Conservation (phyloP, 2,113 vertebrate species). For the Pterocles burchelli region DNA sequence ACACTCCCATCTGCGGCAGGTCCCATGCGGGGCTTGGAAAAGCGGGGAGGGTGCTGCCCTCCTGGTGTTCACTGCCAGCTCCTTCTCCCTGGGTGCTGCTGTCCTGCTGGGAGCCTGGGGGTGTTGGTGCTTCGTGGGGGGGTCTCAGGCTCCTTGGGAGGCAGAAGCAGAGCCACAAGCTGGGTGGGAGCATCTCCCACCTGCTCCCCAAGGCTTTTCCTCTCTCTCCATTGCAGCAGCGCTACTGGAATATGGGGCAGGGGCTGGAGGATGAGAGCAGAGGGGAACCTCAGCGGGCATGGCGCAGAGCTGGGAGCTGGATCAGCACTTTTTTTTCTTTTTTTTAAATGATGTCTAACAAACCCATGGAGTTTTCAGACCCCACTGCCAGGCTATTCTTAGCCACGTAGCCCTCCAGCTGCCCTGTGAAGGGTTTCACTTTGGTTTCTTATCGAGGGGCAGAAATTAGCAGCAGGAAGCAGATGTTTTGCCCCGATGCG, state of each 20-base stretch:
- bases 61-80: not conserved
- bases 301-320: not conserved
- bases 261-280: not conserved
- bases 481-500: conserved; percentile 35
- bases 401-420: not conserved
- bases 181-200: not conserved
- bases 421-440: not conserved
- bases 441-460: conserved; percentile 35
- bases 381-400: not conserved
- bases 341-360: not conserved
- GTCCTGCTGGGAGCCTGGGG: not conserved
- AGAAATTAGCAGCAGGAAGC: conserved; percentile 69
- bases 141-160: not conserved
- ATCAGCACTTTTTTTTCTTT: not conserved
- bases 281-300: not conserved
- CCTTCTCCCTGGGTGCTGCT: rapidly evolving
- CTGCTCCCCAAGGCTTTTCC: not conserved
- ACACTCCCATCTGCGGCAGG: not conserved
- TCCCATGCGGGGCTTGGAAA: not conserved
- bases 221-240: not conserved
- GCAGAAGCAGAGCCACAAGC: not conserved
- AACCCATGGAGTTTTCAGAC: not conserved
- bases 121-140: not conserved
- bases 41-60: not conserved
- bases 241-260: not conserved